Evolutionary conservation across 2,888 invertebrate genomes (phyloP).

Genomic region (Chloromyia formosa): DNA sequence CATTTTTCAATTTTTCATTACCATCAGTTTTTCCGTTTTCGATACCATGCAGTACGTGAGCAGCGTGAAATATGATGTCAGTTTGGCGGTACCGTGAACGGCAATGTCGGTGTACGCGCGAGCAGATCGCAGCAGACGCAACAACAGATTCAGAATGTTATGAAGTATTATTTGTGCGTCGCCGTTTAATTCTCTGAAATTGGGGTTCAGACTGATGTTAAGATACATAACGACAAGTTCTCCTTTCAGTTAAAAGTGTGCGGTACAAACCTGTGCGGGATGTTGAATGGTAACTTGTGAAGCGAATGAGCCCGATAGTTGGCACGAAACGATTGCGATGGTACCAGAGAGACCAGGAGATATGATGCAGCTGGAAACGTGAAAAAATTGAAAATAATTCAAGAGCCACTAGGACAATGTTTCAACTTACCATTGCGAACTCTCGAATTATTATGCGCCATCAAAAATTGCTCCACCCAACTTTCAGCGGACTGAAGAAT

Average conservation of each 20-base stretch:
- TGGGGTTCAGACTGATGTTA: not conserved
- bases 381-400: constrained; percentile 24
- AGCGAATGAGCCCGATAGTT: constrained; percentile 74
- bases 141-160: constrained; percentile 76
- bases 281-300: constrained; percentile 60
- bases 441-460: constrained; percentile 84
- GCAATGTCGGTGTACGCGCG: constrained; percentile 87
- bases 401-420: not conserved
- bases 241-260: too few species aligned
- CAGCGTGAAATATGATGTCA: constrained; percentile 92
- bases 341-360: constrained; percentile 88
- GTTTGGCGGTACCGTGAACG: constrained; percentile 88
- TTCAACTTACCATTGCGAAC: constrained; percentile 78
- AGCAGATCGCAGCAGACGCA: constrained; percentile 81
- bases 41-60: constrained; percentile 92
- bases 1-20: constrained; percentile 65
- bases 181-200: constrained; percentile 63
- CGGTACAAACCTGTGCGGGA: constrained; percentile 56
- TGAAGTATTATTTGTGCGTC: constrained; percentile 72
- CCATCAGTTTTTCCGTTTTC: constrained; percentile 91
- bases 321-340: constrained; percentile 89
- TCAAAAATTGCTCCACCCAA: constrained; percentile 90
- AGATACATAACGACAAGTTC: not conserved
- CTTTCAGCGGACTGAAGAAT: constrained; percentile 90
- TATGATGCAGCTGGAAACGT: constrained; percentile 78